Percentiles rank a stretch among this genome's conserved stretches.
Evolutionary conservation across 2,888 invertebrate genomes (phyloP).

Genomic region (Hymenopus coronatus): DNA sequence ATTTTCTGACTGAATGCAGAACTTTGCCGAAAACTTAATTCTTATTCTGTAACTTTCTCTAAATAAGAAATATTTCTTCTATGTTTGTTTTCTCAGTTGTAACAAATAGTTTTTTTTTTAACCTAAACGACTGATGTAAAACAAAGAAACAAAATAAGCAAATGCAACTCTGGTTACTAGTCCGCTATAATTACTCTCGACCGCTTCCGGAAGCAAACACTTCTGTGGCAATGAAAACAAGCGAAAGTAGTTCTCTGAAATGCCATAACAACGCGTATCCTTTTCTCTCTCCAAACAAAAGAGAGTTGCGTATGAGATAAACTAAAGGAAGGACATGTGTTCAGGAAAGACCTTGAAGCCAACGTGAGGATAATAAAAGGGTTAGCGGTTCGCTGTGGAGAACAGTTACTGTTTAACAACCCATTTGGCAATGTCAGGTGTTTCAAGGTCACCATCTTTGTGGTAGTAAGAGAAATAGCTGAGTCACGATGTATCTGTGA

Average conservation of each 20-base stretch:
- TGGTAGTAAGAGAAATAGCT: not conserved
- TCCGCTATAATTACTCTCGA: too few relatives aligned
- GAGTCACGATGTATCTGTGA: not conserved
- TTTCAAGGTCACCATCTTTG: not conserved
- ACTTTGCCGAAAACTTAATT: too few relatives aligned
- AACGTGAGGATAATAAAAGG: not conserved
- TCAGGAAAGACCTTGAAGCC: not conserved
- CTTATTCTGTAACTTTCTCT: too few relatives aligned
- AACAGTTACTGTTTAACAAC: not conserved
- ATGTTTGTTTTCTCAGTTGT: too few relatives aligned
- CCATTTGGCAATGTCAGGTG: not conserved
- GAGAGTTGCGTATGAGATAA: not conserved
- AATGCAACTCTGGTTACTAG: too few relatives aligned
- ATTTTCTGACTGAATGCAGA: too few relatives aligned
- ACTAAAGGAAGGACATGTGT: not conserved
- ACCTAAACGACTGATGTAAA: too few relatives aligned
- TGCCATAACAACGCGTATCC: not conserved
- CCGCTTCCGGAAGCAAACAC: too few relatives aligned
- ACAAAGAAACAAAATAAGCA: too few relatives aligned
- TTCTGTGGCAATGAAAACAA: not conserved
- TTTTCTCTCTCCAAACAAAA: not conserved
- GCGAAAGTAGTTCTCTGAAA: not conserved
- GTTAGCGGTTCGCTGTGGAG: not conserved
- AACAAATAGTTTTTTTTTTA: too few relatives aligned
- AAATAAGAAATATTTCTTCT: too few relatives aligned